phyloP scores from a whole-genome alignment of 2,888 invertebrate species.

The Syrista parreyssii region DNA sequence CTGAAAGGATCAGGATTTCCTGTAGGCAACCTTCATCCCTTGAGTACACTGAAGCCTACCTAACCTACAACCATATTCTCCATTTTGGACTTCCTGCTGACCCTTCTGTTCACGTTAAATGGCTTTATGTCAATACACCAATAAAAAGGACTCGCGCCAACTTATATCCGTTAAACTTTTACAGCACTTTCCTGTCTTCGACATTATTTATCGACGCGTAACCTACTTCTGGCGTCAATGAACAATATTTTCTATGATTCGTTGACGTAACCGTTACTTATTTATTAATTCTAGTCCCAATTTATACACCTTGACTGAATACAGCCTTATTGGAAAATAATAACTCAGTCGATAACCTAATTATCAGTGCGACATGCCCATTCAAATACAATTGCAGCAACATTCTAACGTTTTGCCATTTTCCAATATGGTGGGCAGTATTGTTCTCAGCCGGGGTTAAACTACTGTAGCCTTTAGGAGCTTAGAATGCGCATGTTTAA shows the following conservation, averaged over 20 bases:
- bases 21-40: neutral
- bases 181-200: neutral
- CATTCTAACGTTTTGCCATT: neutral
- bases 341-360: slow-evolving; percentile 46
- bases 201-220: neutral
- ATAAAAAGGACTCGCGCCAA: neutral
- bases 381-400: neutral
- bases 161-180: neutral
- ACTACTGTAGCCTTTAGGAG: neutral
- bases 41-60: neutral
- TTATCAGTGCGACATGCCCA: slow-evolving; percentile 23
- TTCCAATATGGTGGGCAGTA: neutral
- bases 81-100: neutral
- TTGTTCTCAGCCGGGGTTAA: neutral
- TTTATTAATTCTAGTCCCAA: neutral
- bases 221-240: neutral
- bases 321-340: neutral
- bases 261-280: neutral
- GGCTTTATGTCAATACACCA: neutral
- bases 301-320: neutral
- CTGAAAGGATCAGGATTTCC: neutral
- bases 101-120: neutral
- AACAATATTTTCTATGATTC: too few relatives aligned
- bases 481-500: slow-evolving; percentile 6
- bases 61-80: neutral